These are phyloP conservation scores for Acheta domesticus DNA, from an alignment of 2,888 invertebrate genomes.

Conservation along the genomic window DNA sequence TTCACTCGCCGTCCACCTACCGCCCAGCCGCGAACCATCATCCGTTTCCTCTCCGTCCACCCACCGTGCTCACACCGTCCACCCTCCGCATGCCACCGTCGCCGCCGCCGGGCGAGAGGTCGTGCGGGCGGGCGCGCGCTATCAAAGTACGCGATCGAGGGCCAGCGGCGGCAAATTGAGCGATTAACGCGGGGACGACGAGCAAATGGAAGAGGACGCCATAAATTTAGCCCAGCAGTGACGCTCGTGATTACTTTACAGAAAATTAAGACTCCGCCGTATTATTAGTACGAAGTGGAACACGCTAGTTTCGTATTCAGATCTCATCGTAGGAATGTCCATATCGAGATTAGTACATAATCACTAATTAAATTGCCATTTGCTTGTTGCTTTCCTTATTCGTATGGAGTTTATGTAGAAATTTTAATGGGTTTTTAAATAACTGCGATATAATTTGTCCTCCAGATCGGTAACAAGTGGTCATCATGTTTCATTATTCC, in stretches of 20 bases:
- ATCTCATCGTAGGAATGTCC: constrained; percentile 10
- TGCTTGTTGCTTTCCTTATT: not conserved
- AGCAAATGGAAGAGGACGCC: not conserved
- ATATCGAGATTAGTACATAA: not conserved
- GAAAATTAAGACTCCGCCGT: not conserved
- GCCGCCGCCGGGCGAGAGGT: no score
- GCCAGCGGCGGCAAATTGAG: no score
- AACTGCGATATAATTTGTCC: constrained; percentile 1
- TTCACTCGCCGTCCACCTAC: no score
- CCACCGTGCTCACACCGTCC: no score
- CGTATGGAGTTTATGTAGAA: not conserved
- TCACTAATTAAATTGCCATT: constrained; percentile 18
- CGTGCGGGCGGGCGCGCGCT: no score
- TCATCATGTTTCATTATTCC: constrained; percentile 18
- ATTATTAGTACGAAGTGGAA: not conserved
- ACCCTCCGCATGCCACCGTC: no score
- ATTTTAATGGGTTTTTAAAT: constrained; percentile 10
- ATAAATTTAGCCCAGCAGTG: not conserved
- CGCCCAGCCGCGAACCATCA: no score
- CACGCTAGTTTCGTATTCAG: not conserved
- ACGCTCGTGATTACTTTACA: not conserved
- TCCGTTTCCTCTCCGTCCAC: no score
- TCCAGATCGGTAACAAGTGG: not conserved
- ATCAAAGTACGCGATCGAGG: no score
- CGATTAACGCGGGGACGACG: no score